Evolutionary conservation across 2,113 vertebrate species (phyloP).

Genomic region (Lepus europaeus): DNA sequence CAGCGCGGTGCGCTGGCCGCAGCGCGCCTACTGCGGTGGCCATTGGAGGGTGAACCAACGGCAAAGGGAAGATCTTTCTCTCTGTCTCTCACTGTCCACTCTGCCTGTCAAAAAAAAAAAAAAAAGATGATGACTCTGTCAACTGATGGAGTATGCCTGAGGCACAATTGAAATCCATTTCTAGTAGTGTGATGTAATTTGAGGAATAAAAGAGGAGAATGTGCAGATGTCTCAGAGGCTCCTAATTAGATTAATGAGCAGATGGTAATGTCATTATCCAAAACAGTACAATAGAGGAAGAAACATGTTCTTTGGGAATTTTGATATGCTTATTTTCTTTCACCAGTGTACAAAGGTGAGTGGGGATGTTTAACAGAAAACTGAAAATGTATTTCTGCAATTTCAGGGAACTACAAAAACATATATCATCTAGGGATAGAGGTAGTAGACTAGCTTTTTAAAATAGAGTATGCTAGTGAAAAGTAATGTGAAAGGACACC

Average conservation of each 20-base stretch:
- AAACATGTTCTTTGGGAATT: not conserved
- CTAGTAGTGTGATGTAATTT: not conserved
- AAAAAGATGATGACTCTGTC: not conserved
- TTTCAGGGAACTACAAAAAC: not conserved
- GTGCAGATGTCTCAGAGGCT: not conserved
- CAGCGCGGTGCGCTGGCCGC: too few relatives aligned
- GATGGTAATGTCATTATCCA: not conserved
- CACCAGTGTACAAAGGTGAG: not conserved
- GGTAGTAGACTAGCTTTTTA: not conserved
- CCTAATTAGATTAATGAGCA: constrained; percentile 8
- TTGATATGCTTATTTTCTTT: not conserved
- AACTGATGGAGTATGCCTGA: not conserved
- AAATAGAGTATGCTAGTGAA: not conserved
- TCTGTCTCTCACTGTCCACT: too few relatives aligned
- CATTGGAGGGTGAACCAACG: too few relatives aligned
- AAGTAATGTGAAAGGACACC: not conserved
- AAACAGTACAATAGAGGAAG: not conserved
- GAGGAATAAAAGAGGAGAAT: too few relatives aligned
- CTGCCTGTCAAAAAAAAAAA: too few relatives aligned
- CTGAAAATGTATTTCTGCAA: not conserved
- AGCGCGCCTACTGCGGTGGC: too few relatives aligned
- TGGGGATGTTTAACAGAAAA: not conserved
- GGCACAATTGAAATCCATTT: not conserved
- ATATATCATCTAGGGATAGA: not conserved
- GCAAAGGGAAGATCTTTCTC: too few relatives aligned